phyloP scores from a whole-genome alignment of 2,113 vertebrate genomes.

The Toxotes jaculatrix region DNA sequence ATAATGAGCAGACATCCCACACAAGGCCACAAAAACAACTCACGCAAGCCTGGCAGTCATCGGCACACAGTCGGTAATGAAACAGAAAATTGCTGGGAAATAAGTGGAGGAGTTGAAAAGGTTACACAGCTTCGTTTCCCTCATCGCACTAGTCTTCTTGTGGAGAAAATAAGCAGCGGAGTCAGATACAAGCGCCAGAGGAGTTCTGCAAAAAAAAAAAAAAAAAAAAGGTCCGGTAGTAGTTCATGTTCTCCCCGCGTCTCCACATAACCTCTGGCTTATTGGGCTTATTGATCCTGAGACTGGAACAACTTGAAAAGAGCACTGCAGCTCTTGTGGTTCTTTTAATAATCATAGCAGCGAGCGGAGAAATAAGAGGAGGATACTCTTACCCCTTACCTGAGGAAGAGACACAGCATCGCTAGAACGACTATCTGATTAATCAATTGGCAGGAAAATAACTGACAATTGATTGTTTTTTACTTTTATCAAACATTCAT shows the following conservation, averaged over 20 bases:
- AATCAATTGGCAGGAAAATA: no score
- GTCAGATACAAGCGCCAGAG: neutral
- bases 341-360: neutral
- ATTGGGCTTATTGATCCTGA: conserved; percentile 18
- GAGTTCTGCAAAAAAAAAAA: neutral
- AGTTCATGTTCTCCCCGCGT: neutral
- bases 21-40: conserved; percentile 50
- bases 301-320: neutral
- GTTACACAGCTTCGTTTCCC: conserved; percentile 5
- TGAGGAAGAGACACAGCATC: neutral
- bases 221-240: neutral
- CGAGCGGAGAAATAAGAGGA: neutral
- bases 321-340: neutral
- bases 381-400: neutral
- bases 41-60: conserved; percentile 27
- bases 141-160: neutral
- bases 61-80: conserved; percentile 2
- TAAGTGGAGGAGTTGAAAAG: conserved; percentile 33
- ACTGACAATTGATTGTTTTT: neutral
- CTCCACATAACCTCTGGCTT: conserved; percentile 19
- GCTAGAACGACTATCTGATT: neutral
- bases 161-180: neutral
- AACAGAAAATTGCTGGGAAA: conserved; percentile 31
- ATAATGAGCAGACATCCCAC: conserved; percentile 57
- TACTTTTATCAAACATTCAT: neutral